Conservation (phyloP, 2,113 vertebrate genomes). For the Macquaria ambigua region DNA sequence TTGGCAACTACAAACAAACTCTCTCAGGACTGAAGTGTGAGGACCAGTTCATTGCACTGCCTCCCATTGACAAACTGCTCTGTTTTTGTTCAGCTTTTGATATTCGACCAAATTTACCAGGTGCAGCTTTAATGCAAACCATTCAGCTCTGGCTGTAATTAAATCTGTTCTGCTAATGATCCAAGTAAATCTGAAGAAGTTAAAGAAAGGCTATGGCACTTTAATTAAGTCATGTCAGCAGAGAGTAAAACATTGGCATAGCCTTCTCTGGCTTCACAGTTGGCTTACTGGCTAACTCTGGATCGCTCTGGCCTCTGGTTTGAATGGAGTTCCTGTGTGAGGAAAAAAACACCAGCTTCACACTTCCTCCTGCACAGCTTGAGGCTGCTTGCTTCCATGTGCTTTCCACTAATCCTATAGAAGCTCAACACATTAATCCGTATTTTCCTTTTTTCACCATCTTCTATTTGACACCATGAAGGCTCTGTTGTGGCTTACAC, state of each 20-base stretch:
- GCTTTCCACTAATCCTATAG: conserved; percentile 56
- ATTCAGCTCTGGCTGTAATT: conserved; percentile 71
- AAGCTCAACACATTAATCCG: conserved; percentile 55
- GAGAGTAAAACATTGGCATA: conserved; percentile 65
- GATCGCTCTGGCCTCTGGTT: conserved; percentile 48
- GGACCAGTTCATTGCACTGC: background rate
- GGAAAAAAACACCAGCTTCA: conserved; percentile 23
- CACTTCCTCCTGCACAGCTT: conserved; percentile 43
- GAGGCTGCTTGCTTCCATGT: conserved; percentile 23
- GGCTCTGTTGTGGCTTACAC: conserved; percentile 25
- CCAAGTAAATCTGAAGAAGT: conserved; percentile 74
- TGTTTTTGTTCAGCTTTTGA: conserved; percentile 49
- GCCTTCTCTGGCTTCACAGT: conserved; percentile 35
- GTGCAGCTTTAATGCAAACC: conserved; percentile 69
- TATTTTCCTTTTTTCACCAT: conserved; percentile 4
- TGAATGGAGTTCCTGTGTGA: conserved; percentile 40
- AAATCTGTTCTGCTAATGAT: conserved; percentile 77
- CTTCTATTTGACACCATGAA: conserved; percentile 22
- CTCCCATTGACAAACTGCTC: conserved; percentile 33
- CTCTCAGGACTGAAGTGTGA: background rate
- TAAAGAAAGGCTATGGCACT: conserved; percentile 69
- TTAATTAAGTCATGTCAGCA: conserved; percentile 75
- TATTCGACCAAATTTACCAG: conserved; percentile 62
- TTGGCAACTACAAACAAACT: background rate
- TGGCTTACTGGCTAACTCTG: conserved; percentile 49